phyloP scores from a whole-genome alignment of 2,113 vertebrate species.

The Petrocephalus microphthalmus region DNA sequence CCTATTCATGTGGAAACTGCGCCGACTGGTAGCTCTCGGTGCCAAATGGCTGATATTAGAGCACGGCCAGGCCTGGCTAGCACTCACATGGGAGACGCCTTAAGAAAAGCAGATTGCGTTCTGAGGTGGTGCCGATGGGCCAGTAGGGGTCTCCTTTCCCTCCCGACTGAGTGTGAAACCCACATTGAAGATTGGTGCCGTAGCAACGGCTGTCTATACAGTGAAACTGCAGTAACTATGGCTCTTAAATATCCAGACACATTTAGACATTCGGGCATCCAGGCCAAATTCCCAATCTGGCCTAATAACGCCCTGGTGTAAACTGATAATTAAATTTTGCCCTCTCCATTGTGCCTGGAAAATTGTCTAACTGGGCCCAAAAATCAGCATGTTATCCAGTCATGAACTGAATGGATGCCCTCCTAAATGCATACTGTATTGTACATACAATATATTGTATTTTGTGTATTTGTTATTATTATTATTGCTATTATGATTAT shows the following conservation, averaged over 20 bases:
- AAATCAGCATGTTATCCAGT: neutral
- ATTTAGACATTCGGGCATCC: neutral
- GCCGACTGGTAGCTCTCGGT: neutral
- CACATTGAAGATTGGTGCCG: neutral
- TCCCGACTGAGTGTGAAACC: slow-evolving; percentile 10
- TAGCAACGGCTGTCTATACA: neutral
- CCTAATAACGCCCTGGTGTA: neutral
- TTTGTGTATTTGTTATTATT: neutral
- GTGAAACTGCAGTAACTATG: neutral
- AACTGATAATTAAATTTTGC: slow-evolving; percentile 7
- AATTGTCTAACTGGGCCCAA: neutral
- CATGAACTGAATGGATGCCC: neutral
- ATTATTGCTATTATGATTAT: neutral
- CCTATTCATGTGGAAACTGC: neutral
- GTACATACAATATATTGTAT: neutral
- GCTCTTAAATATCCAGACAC: neutral
- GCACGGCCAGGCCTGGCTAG: neutral
- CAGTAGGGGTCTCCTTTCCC: slow-evolving; percentile 3
- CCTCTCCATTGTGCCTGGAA: neutral
- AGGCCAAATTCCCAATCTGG: slow-evolving; percentile 14
- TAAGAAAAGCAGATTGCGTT: slow-evolving; percentile 8
- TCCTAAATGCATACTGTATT: neutral
- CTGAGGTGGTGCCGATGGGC: neutral
- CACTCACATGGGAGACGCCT: neutral
- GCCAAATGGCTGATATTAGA: slow-evolving; percentile 10